Evolutionary conservation across 1,140 invertebrate species (phyloP).

Genomic region (Drosophila gunungcola): DNA sequence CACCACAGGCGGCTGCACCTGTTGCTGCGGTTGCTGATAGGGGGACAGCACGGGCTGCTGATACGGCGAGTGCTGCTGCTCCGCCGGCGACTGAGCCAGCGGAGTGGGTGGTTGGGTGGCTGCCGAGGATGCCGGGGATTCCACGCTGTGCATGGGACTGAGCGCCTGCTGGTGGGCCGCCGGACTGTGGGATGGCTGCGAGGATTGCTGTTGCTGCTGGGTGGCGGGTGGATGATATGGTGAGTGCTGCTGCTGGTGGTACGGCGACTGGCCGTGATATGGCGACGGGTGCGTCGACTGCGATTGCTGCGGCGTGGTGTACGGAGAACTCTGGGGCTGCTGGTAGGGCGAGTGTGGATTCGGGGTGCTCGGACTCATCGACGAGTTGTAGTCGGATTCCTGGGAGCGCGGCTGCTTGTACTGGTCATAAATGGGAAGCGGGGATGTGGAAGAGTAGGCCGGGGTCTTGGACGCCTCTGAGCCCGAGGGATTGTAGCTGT

Average conservation of each 20-base stretch:
- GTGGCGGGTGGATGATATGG: slow-evolving; percentile 65
- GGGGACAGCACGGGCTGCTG: slow-evolving; percentile 77
- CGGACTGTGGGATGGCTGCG: slow-evolving; percentile 51
- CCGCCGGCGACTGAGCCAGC: slow-evolving; percentile 68
- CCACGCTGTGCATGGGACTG: slow-evolving; percentile 75
- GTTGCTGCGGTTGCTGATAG: slow-evolving; percentile 64
- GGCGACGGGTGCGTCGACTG: slow-evolving; percentile 80
- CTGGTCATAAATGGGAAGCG: slow-evolving; percentile 85
- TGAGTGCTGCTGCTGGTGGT: slow-evolving; percentile 76
- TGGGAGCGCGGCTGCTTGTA: slow-evolving; percentile 85
- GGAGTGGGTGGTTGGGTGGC: slow-evolving; percentile 75
- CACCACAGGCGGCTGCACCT: slow-evolving; percentile 57
- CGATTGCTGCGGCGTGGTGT: slow-evolving; percentile 82
- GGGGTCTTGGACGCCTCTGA: slow-evolving; percentile 82
- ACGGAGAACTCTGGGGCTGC: slow-evolving; percentile 84
- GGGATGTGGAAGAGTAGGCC: slow-evolving; percentile 78
- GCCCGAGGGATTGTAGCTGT: slow-evolving; percentile 76
- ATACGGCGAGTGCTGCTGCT: slow-evolving; percentile 81
- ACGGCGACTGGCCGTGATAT: slow-evolving; percentile 85
- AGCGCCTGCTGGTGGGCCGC: slow-evolving; percentile 65
- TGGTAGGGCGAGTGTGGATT: slow-evolving; percentile 84
- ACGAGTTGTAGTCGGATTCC: slow-evolving; percentile 84
- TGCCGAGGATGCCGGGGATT: slow-evolving; percentile 76
- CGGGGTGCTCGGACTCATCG: slow-evolving; percentile 84
- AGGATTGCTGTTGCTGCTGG: slow-evolving; percentile 56